phyloP scores from a whole-genome alignment of 2,888 invertebrate species.

The Cheilosia variabilis region DNA sequence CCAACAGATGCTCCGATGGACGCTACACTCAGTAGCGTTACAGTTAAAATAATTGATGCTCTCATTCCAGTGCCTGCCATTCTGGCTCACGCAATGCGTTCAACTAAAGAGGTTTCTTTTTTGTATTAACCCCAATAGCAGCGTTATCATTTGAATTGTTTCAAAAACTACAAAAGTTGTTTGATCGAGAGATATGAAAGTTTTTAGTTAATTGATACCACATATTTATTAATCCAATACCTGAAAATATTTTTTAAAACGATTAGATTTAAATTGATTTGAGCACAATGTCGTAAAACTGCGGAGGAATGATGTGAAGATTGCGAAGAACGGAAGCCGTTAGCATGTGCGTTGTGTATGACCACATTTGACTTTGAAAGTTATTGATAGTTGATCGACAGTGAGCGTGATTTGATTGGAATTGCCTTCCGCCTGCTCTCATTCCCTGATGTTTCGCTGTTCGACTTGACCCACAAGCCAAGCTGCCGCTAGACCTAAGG shows the following conservation, averaged over 20 bases:
- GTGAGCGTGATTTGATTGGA: too few relatives aligned
- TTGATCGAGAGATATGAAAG: neutral
- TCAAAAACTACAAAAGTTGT: neutral
- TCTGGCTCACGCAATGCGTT: neutral
- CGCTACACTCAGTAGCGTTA: constrained; percentile 2
- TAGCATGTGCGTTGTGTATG: too few relatives aligned
- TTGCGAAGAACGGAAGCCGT: too few relatives aligned
- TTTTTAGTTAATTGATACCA: neutral
- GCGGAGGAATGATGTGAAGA: too few relatives aligned
- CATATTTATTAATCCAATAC: neutral
- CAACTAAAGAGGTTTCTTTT: neutral
- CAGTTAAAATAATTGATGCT: neutral
- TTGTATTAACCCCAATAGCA: neutral
- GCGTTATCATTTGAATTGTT: constrained; percentile 4
- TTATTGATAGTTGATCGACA: too few relatives aligned
- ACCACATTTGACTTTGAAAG: too few relatives aligned
- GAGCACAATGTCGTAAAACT: neutral
- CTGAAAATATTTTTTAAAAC: too few relatives aligned
- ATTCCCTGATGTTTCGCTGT: too few relatives aligned
- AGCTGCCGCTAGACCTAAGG: too few relatives aligned
- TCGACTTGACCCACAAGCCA: too few relatives aligned
- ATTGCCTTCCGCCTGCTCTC: too few relatives aligned
- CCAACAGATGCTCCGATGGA: constrained; percentile 81
- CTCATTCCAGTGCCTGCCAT: constrained; percentile 15
- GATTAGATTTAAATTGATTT: neutral